A percentile compares a stretch with the other conserved stretches of the same genome.
Evolutionary conservation across 2,797 vertebrate genomes (phyloP).

Genomic region (Chromis chromis): DNA sequence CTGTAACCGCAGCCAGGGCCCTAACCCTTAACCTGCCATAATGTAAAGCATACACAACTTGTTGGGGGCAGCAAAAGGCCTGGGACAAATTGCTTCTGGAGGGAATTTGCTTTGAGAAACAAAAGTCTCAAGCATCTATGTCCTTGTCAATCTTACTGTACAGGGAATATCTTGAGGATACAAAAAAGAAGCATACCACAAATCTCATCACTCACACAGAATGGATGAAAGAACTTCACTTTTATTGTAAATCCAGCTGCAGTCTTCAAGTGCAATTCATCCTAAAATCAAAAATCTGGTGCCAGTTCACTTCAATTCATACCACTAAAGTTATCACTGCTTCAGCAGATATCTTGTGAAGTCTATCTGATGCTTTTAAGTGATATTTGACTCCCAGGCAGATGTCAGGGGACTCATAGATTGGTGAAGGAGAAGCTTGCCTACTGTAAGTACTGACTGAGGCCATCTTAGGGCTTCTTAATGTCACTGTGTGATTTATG

Average conservation of each 20-base stretch:
- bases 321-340: not conserved
- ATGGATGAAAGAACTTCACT: not conserved
- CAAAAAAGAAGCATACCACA: not conserved
- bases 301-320: not conserved
- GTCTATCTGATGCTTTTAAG: slow-evolving; percentile 33
- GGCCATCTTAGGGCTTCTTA: slow-evolving; percentile 78
- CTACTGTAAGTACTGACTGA: slow-evolving; percentile 67
- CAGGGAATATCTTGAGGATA: not conserved
- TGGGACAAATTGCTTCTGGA: not conserved
- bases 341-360: slow-evolving; percentile 17
- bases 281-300: slow-evolving; percentile 10
- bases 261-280: not conserved
- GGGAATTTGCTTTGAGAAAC: slow-evolving; percentile 18
- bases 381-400: slow-evolving; percentile 32
- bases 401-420: slow-evolving; percentile 38
- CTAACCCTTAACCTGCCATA: slow-evolving; percentile 31
- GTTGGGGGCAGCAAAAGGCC: slow-evolving; percentile 23
- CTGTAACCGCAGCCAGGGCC: slow-evolving; percentile 11
- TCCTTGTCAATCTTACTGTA: not conserved
- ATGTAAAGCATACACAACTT: slow-evolving; percentile 20
- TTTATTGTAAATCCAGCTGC: not conserved
- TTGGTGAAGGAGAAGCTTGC: not conserved
- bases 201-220: not conserved
- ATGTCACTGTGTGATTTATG: slow-evolving; percentile 80
- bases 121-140: not conserved